These are phyloP conservation scores for Drosophila birchii DNA, from an alignment of 2,888 invertebrate genomes.

Conservation along the genomic window DNA sequence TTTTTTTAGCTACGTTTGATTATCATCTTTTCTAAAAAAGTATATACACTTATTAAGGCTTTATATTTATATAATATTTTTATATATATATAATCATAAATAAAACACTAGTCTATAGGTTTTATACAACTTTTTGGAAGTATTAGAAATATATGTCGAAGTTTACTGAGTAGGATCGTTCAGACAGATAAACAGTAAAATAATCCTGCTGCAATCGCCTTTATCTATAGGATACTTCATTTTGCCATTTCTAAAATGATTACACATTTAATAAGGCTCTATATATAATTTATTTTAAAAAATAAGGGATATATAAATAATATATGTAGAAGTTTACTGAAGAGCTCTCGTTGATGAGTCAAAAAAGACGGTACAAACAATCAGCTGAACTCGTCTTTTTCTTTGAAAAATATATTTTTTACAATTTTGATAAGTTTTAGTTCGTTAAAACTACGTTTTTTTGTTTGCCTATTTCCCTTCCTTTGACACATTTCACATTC, in stretches of 20 bases:
- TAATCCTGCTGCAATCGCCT: no score
- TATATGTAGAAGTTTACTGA: not conserved
- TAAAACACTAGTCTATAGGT: not conserved
- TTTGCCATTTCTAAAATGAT: not conserved
- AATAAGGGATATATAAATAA: no score
- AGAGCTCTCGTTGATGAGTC: not conserved
- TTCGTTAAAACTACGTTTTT: not conserved
- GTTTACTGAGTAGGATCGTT: not conserved
- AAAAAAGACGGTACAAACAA: not conserved
- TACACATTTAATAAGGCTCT: no score
- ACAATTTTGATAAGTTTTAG: not conserved
- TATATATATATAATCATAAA: not conserved
- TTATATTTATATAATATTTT: not conserved
- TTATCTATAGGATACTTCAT: no score
- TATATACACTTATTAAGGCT: not conserved
- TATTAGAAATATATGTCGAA: not conserved
- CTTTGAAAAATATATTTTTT: not conserved
- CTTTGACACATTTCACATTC: not conserved
- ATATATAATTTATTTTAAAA: no score
- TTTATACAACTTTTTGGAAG: not conserved
- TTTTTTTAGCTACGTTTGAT: rapidly evolving
- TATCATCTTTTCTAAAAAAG: not conserved
- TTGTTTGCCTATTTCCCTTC: not conserved
- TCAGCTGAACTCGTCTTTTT: not conserved
- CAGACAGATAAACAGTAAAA: not conserved